These are phyloP conservation scores for Salvelinus alpinus DNA, from an alignment of 2,113 vertebrate genomes.

Conservation along the genomic window DNA sequence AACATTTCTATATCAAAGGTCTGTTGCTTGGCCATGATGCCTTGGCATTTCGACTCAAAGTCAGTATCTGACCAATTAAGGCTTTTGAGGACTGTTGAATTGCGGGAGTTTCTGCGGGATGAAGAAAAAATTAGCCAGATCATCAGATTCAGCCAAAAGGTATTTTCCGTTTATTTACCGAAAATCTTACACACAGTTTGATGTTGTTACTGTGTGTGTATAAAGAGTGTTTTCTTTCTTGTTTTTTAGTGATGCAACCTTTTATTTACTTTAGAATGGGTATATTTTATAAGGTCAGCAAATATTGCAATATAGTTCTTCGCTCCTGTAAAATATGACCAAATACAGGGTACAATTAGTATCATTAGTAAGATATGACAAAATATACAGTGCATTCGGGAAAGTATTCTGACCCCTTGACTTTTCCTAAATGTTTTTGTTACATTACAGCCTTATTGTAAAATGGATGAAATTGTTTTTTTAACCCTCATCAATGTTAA, in stretches of 20 bases:
- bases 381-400: no score
- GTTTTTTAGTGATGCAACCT: not conserved
- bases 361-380: no score
- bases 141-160: conserved; percentile 51
- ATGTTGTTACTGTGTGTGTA: not conserved
- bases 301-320: no score
- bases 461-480: no score
- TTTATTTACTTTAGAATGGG: not conserved
- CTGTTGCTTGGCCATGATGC: conserved; percentile 12
- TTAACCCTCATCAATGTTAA: no score
- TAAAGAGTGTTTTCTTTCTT: not conserved
- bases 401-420: no score
- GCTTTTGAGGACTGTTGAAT: conserved; percentile 41
- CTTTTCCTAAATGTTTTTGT: no score
- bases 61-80: conserved; percentile 30
- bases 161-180: not conserved
- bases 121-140: conserved; percentile 47
- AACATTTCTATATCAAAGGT: not conserved
- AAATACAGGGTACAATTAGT: no score
- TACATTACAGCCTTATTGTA: no score
- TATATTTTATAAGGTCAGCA: no score
- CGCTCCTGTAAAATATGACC: no score
- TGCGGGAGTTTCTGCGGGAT: conserved; percentile 57
- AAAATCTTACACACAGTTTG: not conserved
- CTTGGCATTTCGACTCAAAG: conserved; percentile 9